Evolutionary conservation across 1,140 invertebrate species (phyloP).

Genomic region (Brachionus manjavacas): DNA sequence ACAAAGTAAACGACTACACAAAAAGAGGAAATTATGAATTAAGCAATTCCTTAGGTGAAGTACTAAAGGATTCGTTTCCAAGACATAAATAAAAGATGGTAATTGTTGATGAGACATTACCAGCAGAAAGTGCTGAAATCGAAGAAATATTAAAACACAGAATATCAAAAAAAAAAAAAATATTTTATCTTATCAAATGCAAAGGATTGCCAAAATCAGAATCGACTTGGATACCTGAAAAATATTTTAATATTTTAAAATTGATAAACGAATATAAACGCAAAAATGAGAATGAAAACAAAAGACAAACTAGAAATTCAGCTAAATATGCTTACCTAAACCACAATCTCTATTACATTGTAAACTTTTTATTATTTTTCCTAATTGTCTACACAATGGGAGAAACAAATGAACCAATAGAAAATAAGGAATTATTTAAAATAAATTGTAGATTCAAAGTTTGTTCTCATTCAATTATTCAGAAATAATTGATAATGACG

Average conservation of each 20-base stretch:
- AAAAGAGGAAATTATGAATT: constrained; percentile 10
- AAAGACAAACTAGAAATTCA: background rate
- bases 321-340: too few relatives aligned
- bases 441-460: too few relatives aligned
- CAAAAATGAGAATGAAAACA: background rate
- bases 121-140: constrained; percentile 5
- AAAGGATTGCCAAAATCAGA: background rate
- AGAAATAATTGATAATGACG: background rate
- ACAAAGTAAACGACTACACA: background rate
- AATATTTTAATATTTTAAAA: constrained; percentile 8
- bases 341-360: too few relatives aligned
- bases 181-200: background rate
- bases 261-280: constrained; percentile 1
- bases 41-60: background rate
- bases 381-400: too few relatives aligned
- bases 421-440: too few relatives aligned
- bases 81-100: constrained; percentile 11
- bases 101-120: background rate
- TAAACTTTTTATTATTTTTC: too few relatives aligned
- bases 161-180: background rate
- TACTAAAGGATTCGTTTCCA: background rate
- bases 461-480: background rate
- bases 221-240: constrained; percentile 21
- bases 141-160: background rate
- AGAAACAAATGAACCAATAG: too few relatives aligned